These are phyloP conservation scores for Drosophila quinaria DNA, from an alignment of 2,888 invertebrate genomes.

Conservation along the genomic window DNA sequence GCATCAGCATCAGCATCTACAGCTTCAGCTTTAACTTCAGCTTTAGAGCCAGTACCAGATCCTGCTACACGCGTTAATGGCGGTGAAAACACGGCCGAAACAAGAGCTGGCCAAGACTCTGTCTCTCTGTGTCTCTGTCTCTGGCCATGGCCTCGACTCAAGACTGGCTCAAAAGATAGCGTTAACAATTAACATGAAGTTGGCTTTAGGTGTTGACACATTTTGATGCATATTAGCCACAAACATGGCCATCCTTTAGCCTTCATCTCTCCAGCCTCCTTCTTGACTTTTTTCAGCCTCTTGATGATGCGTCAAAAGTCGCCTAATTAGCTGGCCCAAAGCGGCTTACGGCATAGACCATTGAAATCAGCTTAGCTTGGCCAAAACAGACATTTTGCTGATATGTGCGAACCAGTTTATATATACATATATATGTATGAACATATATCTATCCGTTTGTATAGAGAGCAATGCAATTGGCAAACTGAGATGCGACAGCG, in stretches of 20 bases:
- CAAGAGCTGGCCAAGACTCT: neutral
- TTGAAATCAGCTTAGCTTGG: slow-evolving; percentile 73
- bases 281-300: slow-evolving; percentile 9
- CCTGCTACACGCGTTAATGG: slow-evolving; percentile 77
- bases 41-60: slow-evolving; percentile 59
- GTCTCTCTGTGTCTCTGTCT: neutral
- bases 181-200: slow-evolving; percentile 76
- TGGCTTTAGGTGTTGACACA: slow-evolving; percentile 77
- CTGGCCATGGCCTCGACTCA: slow-evolving; percentile 17
- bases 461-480: slow-evolving; percentile 2
- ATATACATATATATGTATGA: slow-evolving; percentile 4
- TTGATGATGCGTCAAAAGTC: slow-evolving; percentile 71
- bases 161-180: slow-evolving; percentile 46
- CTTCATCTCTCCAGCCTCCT: neutral
- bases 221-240: slow-evolving; percentile 78
- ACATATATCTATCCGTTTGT: neutral
- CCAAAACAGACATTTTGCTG: slow-evolving; percentile 40
- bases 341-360: slow-evolving; percentile 73
- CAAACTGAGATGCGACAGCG: slow-evolving; percentile 1
- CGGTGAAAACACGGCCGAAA: slow-evolving; percentile 74
- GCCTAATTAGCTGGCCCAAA: slow-evolving; percentile 77
- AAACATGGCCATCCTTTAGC: slow-evolving; percentile 29
- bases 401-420: slow-evolving; percentile 57
- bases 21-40: neutral
- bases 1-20: neutral